Evolutionary conservation across 2,113 vertebrate species (phyloP), one percentile per base, ranked within the genome.

Genomic region (Oncorhynchus clarkii): DNA sequence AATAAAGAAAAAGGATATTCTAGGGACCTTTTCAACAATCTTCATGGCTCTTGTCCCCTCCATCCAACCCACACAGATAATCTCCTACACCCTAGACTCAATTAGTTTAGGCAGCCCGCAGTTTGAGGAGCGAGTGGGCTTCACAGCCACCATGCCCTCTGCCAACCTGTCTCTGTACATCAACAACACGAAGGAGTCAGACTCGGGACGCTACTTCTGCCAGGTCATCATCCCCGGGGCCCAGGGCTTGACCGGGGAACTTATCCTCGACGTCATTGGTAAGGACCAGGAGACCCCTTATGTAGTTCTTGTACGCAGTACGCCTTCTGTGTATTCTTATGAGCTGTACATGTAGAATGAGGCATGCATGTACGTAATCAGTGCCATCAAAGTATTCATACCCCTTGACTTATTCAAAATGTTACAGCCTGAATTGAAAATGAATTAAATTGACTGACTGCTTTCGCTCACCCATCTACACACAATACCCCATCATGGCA

Each of bases 201-300:
- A 99, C 85, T 94, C 97, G 0, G 96, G 96, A 0, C 85, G 77
- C 62, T 98, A 96, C 83, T 20, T 82, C 65, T 96, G 95, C 78
- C 93, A 93, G 0, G 90, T 98, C 66, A 84, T 95, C 5, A 76
- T 87, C 16, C 70, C 74, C 0, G 72, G 6, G 0, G 76, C 0
- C 45, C n/a, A 0, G 0, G 4, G 64, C 14, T 0, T 72, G 62
- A 71, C 48, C 0, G 16, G 0, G 14, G 82, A 84, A 75, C 72
- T 97, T 81, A 89, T 54, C 14, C 59, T 62, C 59, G 0, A 8
- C n/a, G 59, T 62, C 59, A 62, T 8, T 8, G 59, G 59, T 62
- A 22, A 24, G 59, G 7, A 62, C 20, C 2, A 62, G 59, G 59
- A 9, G n/a, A 62, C 59, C 59, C 20, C 7, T 22, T 54, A 16